Conservation (phyloP, 30 jellyfish, hydroid and myxozoan species). For the Clytia hemisphaerica region DNA sequence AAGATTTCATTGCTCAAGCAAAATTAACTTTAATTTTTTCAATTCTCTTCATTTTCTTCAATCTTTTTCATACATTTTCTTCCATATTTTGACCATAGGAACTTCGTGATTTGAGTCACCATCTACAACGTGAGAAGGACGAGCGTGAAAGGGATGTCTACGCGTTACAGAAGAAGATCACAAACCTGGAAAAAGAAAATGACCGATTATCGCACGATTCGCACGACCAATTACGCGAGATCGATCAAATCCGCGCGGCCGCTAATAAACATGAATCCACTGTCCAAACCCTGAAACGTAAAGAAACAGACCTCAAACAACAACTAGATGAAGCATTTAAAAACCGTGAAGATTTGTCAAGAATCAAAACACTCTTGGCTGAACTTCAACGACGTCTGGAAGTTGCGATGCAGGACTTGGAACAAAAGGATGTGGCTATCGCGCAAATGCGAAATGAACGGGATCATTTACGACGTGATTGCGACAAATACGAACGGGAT, state of each 20-base stretch:
- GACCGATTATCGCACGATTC: conserved; percentile 72
- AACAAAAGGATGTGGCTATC: conserved; percentile 48
- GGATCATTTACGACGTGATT: conserved; percentile 70
- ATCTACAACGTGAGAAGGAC: conserved; percentile 82
- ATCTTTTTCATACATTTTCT: no score
- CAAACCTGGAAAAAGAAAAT: conserved; percentile 67
- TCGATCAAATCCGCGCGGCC: conserved; percentile 40
- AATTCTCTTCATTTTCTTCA: no score
- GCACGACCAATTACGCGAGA: conserved; percentile 77
- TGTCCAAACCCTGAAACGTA: conserved; percentile 68
- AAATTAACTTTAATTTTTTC: no score
- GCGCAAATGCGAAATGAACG: conserved; percentile 63
- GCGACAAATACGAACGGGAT: conserved; percentile 62
- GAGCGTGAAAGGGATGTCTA: conserved; percentile 76
- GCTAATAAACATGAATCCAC: conserved; percentile 58
- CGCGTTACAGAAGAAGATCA: conserved; percentile 45
- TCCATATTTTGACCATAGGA: no score
- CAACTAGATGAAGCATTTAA: conserved; percentile 92
- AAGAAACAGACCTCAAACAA: conserved; percentile 70
- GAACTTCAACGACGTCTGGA: conserved; percentile 85
- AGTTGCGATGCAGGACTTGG: conserved; percentile 47
- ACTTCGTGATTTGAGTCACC: conserved; percentile 77
- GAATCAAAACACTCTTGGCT: conserved; percentile 50
- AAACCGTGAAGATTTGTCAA: conserved; percentile 83
- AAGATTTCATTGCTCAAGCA: no score